Conservation (phyloP, 2,113 vertebrate genomes). For the Bujurquina vittata region DNA sequence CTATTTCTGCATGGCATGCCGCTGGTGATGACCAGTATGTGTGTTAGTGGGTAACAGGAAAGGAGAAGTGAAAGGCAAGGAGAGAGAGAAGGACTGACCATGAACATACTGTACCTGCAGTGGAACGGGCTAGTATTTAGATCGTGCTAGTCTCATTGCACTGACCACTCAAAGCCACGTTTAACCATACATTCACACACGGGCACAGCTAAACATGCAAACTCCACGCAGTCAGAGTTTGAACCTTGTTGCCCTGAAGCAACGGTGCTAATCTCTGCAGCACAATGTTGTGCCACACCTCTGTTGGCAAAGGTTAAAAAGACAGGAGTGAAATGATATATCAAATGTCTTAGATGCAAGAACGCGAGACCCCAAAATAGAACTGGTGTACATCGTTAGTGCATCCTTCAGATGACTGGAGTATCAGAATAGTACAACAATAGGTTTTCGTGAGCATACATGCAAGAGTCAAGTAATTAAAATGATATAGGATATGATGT, state of each 20-base stretch:
- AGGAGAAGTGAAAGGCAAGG: slow-evolving; percentile 69
- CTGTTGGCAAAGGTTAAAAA: background rate
- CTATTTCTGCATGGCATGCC: slow-evolving; percentile 68
- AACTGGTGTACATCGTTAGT: background rate
- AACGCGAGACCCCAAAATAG: slow-evolving; percentile 11
- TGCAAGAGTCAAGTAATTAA: background rate
- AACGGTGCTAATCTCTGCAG: background rate
- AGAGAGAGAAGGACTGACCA: background rate
- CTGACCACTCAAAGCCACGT: background rate
- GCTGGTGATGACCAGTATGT: slow-evolving; percentile 67
- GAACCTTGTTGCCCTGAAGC: background rate
- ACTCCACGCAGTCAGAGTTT: background rate
- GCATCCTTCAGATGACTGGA: slow-evolving; percentile 17
- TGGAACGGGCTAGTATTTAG: background rate
- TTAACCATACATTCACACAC: background rate
- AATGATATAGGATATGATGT: background rate
- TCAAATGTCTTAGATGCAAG: slow-evolving; percentile 11
- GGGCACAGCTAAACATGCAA: background rate
- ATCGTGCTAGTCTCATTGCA: background rate
- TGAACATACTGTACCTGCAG: background rate
- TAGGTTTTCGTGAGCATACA: background rate
- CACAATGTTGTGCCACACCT: background rate
- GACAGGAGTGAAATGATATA: slow-evolving; percentile 13
- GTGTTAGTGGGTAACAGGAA: slow-evolving; percentile 70
- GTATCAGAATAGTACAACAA: slow-evolving; percentile 18